These are phyloP conservation scores for Scolopax bukidnonensis DNA, from an alignment of 2,797 vertebrate genomes.

Conservation along the genomic window DNA sequence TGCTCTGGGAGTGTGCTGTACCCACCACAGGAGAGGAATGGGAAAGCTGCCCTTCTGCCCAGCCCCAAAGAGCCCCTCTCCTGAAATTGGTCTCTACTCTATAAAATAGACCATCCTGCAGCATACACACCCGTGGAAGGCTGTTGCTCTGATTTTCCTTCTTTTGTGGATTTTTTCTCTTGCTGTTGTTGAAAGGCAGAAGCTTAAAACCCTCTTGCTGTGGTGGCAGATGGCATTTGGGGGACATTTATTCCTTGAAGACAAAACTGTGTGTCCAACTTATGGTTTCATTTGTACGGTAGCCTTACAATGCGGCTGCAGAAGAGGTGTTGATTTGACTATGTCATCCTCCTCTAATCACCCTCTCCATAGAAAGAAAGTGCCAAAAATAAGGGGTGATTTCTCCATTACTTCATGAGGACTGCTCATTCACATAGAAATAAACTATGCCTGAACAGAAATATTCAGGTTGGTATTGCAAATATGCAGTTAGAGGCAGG, in stretches of 20 bases:
- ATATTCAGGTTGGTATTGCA: neutral
- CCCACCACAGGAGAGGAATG: neutral
- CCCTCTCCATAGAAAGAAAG: neutral
- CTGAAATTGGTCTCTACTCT: neutral
- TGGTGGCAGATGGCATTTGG: neutral
- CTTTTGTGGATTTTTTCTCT: neutral
- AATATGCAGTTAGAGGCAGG: neutral
- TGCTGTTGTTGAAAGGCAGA: neutral
- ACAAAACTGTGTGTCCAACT: neutral
- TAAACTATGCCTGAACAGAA: neutral
- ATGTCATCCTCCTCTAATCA: neutral
- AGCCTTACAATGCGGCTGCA: neutral
- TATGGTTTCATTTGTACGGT: neutral
- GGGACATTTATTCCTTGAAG: neutral
- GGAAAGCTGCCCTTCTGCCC: neutral
- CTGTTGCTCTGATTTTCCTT: neutral
- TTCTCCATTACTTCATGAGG: neutral
- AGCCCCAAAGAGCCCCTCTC: neutral
- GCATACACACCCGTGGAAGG: accelerated
- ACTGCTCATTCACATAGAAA: neutral
- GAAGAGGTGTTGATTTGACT: neutral
- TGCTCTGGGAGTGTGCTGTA: neutral
- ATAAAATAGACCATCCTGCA: neutral
- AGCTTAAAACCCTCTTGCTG: neutral
- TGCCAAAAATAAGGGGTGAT: neutral